Conservation (phyloP, 2,113 vertebrate genomes). For the Cryptomyrus ogoouensis region DNA sequence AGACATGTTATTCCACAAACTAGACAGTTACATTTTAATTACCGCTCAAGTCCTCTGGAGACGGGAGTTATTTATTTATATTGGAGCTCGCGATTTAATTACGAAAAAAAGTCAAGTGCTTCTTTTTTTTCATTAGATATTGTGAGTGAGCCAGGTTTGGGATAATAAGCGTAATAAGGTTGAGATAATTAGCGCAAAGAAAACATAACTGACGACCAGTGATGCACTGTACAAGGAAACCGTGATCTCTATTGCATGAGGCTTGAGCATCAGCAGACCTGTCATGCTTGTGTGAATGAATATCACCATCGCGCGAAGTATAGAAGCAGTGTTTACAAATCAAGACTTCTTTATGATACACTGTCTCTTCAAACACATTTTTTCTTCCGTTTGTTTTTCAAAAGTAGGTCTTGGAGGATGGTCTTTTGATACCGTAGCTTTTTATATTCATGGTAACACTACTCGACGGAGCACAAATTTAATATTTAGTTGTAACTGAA, state of each 20-base stretch:
- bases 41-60: constrained; percentile 26
- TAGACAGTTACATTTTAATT: constrained; percentile 37
- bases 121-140: constrained; percentile 13
- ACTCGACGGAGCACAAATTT: not conserved
- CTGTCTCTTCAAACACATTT: not conserved
- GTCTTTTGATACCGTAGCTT: not conserved
- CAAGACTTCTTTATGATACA: not conserved
- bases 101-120: constrained; percentile 26
- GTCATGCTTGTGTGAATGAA: not conserved
- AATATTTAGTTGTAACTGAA: not conserved
- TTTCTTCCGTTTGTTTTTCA: not conserved
- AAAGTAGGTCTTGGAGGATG: not conserved
- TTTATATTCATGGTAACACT: not conserved
- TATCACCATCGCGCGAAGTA: not conserved
- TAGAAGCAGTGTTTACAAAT: not conserved
- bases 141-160: not conserved
- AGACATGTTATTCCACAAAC: not conserved
- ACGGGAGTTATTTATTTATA: constrained; percentile 27
- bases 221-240: not conserved
- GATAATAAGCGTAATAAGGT: not conserved
- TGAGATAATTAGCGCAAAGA: constrained; percentile 11
- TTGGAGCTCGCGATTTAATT: constrained; percentile 28
- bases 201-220: not conserved
- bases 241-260: not conserved
- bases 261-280: not conserved